Percentiles rank a stretch among this genome's conserved stretches.
These are phyloP conservation scores for Herminia tarsipennalis DNA, from an alignment of 2,888 invertebrate species.

Conservation along the genomic window DNA sequence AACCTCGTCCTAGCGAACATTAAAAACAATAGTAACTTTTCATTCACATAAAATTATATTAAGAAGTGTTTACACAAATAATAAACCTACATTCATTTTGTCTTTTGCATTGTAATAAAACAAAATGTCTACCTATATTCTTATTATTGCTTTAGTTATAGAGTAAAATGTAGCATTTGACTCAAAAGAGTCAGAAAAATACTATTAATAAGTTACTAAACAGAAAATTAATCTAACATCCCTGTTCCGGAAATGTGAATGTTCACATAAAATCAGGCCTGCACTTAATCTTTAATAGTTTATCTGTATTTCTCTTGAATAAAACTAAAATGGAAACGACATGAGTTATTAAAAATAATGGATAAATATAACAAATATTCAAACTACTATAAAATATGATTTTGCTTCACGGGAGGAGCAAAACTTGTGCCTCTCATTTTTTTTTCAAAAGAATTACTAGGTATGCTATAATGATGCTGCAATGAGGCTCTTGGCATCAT, in stretches of 20 bases:
- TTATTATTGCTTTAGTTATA: not conserved
- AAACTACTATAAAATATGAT: too few species aligned
- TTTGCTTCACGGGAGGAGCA: too few species aligned
- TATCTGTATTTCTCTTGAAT: too few species aligned
- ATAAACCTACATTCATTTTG: constrained; percentile 4
- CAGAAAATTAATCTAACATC: not conserved
- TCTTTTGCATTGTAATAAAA: constrained; percentile 3
- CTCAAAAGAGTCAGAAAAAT: constrained; percentile 7
- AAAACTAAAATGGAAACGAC: too few species aligned
- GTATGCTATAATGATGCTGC: too few species aligned
- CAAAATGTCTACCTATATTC: not conserved
- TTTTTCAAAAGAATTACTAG: too few species aligned
- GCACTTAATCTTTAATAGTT: too few species aligned
- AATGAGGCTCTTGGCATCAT: too few species aligned
- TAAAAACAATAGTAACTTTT: constrained; percentile 8
- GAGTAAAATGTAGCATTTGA: not conserved
- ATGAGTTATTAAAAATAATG: too few species aligned
- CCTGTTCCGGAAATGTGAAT: not conserved
- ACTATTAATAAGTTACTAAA: not conserved
- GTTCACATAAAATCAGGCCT: not conserved
- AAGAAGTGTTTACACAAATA: too few species aligned
- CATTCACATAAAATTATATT: constrained; percentile 5
- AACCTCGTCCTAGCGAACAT: constrained; percentile 30
- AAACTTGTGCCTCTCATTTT: too few species aligned
- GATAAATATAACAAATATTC: too few species aligned